phyloP scores from a whole-genome alignment of 2,888 invertebrate genomes.

The Drosophila quinaria region DNA sequence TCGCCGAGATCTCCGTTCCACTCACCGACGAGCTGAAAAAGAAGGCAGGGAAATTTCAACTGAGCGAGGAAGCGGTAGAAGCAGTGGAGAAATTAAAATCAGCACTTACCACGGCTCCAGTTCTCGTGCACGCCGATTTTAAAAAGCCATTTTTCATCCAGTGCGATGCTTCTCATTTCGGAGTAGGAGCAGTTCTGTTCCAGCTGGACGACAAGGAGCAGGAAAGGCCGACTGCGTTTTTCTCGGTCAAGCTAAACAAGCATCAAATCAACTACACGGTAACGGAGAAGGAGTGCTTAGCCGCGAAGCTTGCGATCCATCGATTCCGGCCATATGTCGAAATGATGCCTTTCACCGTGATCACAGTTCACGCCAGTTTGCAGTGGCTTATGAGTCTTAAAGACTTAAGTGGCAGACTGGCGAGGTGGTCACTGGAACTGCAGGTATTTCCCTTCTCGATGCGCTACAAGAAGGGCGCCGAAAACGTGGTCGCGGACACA shows the following conservation, averaged over 20 bases:
- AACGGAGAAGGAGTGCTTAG: slow-evolving; percentile 16
- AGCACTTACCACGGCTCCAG: slow-evolving; percentile 12
- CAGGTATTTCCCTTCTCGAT: too few species aligned
- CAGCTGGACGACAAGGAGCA: neutral
- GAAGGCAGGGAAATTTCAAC: neutral
- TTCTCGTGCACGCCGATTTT: slow-evolving; percentile 3
- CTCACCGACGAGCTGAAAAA: neutral
- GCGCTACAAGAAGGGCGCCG: too few species aligned
- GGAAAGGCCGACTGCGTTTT: slow-evolving; percentile 6
- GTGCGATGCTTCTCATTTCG: slow-evolving; percentile 1
- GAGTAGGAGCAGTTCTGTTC: neutral
- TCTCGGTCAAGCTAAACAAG: slow-evolving; percentile 11
- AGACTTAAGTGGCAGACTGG: neutral
- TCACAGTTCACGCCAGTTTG: slow-evolving; percentile 2
- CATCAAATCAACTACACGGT: slow-evolving; percentile 5
- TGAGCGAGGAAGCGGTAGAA: neutral
- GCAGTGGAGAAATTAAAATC: neutral
- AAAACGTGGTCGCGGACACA: too few species aligned
- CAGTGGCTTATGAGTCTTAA: slow-evolving; percentile 15
- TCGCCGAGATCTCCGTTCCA: neutral
- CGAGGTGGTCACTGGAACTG: neutral
- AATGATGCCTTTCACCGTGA: neutral
- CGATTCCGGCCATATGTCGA: neutral
- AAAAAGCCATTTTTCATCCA: neutral
- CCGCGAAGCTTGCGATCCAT: neutral